Percentiles rank a stretch among this genome's conserved stretches.
Evolutionary conservation across 2,797 vertebrate genomes (phyloP).

Genomic region (Mormyrus hasselquistii): DNA sequence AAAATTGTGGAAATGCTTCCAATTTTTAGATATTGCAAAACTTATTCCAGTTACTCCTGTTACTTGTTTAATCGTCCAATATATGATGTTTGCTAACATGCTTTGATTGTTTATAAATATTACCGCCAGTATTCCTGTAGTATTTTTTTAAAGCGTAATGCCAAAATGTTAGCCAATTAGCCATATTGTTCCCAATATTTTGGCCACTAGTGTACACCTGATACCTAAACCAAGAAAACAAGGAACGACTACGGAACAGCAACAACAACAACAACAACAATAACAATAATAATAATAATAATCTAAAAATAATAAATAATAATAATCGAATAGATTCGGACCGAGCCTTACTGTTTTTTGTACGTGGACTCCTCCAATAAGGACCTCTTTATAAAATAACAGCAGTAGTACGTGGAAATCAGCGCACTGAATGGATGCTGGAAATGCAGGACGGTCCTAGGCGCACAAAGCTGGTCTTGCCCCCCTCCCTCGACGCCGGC

Average conservation of each 20-base stretch:
- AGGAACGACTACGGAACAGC: background rate
- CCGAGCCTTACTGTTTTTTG: background rate
- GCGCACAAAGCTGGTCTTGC: background rate
- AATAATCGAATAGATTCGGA: background rate
- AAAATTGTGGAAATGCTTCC: background rate
- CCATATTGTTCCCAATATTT: background rate
- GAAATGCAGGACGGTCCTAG: background rate
- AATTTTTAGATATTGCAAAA: background rate
- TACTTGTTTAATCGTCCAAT: background rate
- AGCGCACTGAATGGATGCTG: background rate
- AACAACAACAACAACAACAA: background rate
- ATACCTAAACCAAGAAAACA: background rate
- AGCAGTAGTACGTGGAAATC: background rate
- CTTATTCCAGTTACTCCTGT: background rate
- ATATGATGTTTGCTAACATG: background rate
- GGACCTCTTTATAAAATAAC: background rate
- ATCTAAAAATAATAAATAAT: background rate
- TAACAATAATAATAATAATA: background rate
- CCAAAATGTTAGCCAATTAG: background rate
- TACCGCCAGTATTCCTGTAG: background rate
- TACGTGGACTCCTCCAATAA: background rate
- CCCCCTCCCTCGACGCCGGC: slow-evolving; percentile 15
- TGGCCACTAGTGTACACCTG: background rate
- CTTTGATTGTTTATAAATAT: background rate
- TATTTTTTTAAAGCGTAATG: background rate